Percentiles rank a stretch among this genome's conserved stretches.
These are phyloP conservation scores for Anableps anableps DNA, from an alignment of 2,797 vertebrate species.

Conservation along the genomic window DNA sequence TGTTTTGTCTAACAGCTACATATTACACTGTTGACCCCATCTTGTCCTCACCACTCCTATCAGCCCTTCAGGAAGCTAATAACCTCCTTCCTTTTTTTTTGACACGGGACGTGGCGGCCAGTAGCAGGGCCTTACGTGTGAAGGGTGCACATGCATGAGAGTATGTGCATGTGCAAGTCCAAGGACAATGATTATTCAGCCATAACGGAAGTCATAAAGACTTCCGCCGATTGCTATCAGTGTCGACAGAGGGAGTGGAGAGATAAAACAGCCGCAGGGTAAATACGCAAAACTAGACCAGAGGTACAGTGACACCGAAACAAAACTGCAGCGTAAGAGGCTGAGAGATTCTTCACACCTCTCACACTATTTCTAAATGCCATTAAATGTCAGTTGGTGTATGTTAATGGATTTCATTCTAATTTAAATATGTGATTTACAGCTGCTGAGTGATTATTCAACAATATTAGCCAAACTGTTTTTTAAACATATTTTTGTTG, in stretches of 20 bases:
- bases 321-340: constrained; percentile 39
- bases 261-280: constrained; percentile 51
- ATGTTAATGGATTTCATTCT: constrained; percentile 8
- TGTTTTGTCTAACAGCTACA: constrained; percentile 29
- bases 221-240: constrained; percentile 69
- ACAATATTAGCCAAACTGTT: not conserved
- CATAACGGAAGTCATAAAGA: constrained; percentile 83
- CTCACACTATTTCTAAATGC: constrained; percentile 48
- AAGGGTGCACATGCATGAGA: constrained; percentile 4
- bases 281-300: constrained; percentile 37
- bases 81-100: constrained; percentile 72
- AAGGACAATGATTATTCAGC: constrained; percentile 69
- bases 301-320: constrained; percentile 45
- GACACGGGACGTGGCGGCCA: constrained; percentile 41
- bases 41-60: constrained; percentile 37
- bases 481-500: not conserved
- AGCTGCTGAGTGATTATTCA: constrained; percentile 6
- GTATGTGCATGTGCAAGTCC: constrained; percentile 19
- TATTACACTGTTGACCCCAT: constrained; percentile 50
- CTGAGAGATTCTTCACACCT: constrained; percentile 25
- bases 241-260: constrained; percentile 57
- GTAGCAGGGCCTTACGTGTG: constrained; percentile 15
- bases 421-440: constrained; percentile 20
- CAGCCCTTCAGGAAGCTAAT: constrained; percentile 73
- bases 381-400: constrained; percentile 43